These are phyloP conservation scores for Lasioglossum baleicum DNA, from an alignment of 1,140 invertebrate species.

Conservation along the genomic window DNA sequence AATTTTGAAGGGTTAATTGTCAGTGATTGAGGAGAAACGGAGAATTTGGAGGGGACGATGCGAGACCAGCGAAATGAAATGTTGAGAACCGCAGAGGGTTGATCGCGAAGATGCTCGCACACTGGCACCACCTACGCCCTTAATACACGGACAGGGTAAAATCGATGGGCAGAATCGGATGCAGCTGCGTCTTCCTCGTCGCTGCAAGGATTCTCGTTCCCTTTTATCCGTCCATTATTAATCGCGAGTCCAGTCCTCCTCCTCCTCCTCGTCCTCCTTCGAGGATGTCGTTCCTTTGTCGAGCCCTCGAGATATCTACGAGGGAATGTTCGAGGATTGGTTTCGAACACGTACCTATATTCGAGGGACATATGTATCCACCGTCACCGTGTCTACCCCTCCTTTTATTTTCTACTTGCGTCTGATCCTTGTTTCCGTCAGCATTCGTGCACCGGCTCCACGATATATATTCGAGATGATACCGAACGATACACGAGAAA, in stretches of 20 bases:
- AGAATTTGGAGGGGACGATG: too few relatives aligned
- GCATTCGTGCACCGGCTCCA: slow-evolving; percentile 41
- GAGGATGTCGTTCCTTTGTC: slow-evolving; percentile 31
- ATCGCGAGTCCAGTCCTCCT: slow-evolving; percentile 25
- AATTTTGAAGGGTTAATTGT: too few relatives aligned
- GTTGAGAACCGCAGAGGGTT: background rate
- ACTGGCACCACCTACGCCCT: too few relatives aligned
- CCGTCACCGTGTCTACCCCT: background rate
- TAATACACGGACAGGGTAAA: background rate
- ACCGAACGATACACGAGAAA: slow-evolving; percentile 21
- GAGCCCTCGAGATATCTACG: slow-evolving; percentile 27
- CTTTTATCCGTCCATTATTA: slow-evolving; percentile 35
- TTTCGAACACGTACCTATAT: slow-evolving; percentile 24
- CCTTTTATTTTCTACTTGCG: slow-evolving; percentile 52
- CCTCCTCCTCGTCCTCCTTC: slow-evolving; percentile 15
- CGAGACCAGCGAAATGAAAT: too few relatives aligned
- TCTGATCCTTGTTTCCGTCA: slow-evolving; percentile 55
- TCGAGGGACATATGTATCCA: slow-evolving; percentile 25
- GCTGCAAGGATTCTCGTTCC: slow-evolving; percentile 7
- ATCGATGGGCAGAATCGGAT: background rate
- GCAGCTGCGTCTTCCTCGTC: background rate
- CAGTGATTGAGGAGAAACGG: too few relatives aligned
- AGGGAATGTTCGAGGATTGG: slow-evolving; percentile 28
- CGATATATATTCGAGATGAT: slow-evolving; percentile 25
- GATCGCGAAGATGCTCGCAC: background rate